Conservation (phyloP, 2,888 invertebrate species). For the Campoletis raptor region DNA sequence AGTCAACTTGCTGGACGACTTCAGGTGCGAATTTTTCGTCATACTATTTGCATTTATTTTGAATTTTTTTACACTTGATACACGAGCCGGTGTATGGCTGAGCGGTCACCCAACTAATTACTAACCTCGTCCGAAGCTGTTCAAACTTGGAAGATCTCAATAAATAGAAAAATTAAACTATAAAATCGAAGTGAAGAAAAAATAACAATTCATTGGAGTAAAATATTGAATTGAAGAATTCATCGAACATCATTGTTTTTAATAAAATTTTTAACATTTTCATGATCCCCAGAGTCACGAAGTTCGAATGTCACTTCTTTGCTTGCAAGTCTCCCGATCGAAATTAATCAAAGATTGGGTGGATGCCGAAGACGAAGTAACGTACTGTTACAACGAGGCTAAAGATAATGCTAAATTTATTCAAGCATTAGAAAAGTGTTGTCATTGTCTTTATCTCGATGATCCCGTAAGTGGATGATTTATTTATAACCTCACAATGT, state of each 20-base stretch:
- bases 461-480: slow-evolving; percentile 90
- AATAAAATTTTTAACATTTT: slow-evolving; percentile 16
- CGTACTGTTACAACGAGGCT: slow-evolving; percentile 97
- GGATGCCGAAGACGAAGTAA: slow-evolving; percentile 95
- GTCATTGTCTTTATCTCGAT: slow-evolving; percentile 96
- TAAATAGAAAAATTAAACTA: too few species aligned
- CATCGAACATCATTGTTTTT: not conserved
- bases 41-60: too few species aligned
- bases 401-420: slow-evolving; percentile 98
- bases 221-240: not conserved
- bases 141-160: too few species aligned
- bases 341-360: slow-evolving; percentile 93
- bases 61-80: not conserved
- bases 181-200: not conserved
- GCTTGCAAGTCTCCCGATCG: slow-evolving; percentile 91
- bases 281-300: slow-evolving; percentile 89
- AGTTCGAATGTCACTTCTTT: slow-evolving; percentile 91
- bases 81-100: not conserved
- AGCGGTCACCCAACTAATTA: too few species aligned
- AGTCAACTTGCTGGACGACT: slow-evolving; percentile 93
- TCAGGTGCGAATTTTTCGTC: slow-evolving; percentile 85
- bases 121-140: too few species aligned
- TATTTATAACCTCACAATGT: not conserved
- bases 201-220: not conserved
- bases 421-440: slow-evolving; percentile 96